Conservation (phyloP, 2,888 invertebrate genomes). For the Dione juno region DNA sequence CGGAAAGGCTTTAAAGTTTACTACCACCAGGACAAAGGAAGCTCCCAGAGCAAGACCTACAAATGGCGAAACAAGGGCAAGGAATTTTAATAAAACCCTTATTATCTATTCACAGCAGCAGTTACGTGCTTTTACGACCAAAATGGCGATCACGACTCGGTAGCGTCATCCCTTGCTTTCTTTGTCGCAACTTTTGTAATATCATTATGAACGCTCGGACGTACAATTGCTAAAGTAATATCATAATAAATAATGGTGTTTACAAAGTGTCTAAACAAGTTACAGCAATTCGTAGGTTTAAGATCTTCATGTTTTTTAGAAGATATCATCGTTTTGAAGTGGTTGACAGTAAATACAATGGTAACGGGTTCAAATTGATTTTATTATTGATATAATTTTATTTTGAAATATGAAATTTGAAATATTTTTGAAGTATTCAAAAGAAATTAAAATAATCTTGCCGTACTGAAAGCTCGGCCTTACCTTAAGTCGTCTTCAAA, state of each 20-base stretch:
- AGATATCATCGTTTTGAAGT: not conserved
- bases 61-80: slow-evolving; percentile 75
- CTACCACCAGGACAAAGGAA: slow-evolving; percentile 62
- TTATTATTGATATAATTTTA: not conserved
- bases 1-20: slow-evolving; percentile 31
- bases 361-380: not conserved
- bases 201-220: slow-evolving; percentile 62
- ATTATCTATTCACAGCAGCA: slow-evolving; percentile 79
- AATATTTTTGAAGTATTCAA: too few relatives aligned
- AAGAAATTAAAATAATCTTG: too few relatives aligned
- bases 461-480: too few relatives aligned
- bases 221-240: slow-evolving; percentile 55
- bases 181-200: slow-evolving; percentile 68
- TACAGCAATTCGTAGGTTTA: not conserved
- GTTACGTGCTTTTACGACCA: slow-evolving; percentile 77
- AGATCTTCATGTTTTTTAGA: not conserved
- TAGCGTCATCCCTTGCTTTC: slow-evolving; percentile 59
- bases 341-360: not conserved
- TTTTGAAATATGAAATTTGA: not conserved
- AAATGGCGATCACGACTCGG: slow-evolving; percentile 64
- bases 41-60: slow-evolving; percentile 58
- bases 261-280: not conserved
- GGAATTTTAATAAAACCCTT: slow-evolving; percentile 82
- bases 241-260: slow-evolving; percentile 17
- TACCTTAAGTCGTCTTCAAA: too few relatives aligned